A percentile compares a stretch with the other conserved stretches of the same genome.
Conservation (phyloP, 2,888 invertebrate species). For the Clunio marinus region DNA sequence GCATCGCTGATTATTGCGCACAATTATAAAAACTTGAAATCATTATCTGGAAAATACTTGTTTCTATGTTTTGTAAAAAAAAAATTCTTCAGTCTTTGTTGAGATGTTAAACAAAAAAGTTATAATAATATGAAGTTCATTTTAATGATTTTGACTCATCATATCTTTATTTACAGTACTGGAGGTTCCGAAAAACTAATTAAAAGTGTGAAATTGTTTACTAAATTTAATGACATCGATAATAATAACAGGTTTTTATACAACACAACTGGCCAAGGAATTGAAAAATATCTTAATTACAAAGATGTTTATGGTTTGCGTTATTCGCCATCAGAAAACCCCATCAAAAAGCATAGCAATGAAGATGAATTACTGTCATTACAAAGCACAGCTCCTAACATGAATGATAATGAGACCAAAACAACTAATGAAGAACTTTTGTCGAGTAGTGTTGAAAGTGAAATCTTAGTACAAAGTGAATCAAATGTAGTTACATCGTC, state of each 20-base stretch:
- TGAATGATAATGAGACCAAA: not conserved
- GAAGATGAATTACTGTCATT: not conserved
- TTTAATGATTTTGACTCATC: no score
- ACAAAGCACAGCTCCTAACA: not conserved
- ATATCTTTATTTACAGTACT: no score
- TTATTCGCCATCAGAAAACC: not conserved
- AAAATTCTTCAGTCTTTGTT: no score
- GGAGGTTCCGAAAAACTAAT: no score
- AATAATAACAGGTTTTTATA: not conserved
- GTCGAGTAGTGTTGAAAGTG: not conserved
- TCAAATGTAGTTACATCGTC: not conserved
- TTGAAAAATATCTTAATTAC: constrained; percentile 29
- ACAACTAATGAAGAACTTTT: not conserved
- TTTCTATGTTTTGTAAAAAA: no score
- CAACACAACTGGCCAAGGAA: not conserved
- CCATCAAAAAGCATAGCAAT: not conserved
- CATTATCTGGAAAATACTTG: no score
- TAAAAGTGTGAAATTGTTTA: no score
- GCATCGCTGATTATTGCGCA: no score
- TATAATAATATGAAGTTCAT: no score
- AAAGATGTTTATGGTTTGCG: constrained; percentile 29
- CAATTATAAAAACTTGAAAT: no score
- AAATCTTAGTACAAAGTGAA: not conserved
- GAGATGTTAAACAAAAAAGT: no score
- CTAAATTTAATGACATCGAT: not conserved